Conservation (phyloP, 1,140 invertebrate genomes). For the Tigriopus japonicus region DNA sequence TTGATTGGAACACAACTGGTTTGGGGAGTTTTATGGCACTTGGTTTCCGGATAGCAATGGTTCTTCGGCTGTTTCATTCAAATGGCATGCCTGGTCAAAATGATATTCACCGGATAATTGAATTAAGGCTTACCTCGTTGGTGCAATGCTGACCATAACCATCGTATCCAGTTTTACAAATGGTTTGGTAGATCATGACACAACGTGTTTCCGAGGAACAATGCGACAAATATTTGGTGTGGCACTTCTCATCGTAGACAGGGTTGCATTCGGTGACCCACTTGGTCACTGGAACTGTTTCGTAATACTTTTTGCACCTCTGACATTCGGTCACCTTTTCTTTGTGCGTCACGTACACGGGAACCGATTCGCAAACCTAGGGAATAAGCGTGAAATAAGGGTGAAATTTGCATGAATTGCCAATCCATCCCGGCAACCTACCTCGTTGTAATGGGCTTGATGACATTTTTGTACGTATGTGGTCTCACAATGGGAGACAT, state of each 20-base stretch:
- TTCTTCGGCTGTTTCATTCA: not conserved
- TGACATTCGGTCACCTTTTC: not conserved
- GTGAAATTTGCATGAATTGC: not conserved
- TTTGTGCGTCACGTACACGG: not conserved
- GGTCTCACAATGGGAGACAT: not conserved
- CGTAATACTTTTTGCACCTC: not conserved
- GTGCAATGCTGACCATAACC: no score
- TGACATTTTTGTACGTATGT: not conserved
- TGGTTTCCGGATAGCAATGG: not conserved
- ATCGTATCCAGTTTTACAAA: not conserved
- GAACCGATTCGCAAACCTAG: not conserved
- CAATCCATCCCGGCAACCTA: not conserved
- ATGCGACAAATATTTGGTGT: not conserved
- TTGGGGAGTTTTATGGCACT: not conserved
- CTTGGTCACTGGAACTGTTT: not conserved
- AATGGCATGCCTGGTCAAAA: no score
- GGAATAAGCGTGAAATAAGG: not conserved
- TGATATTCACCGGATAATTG: no score
- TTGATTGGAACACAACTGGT: not conserved
- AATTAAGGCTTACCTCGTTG: no score
- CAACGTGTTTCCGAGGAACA: not conserved
- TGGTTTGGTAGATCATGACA: not conserved
- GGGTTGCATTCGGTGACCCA: constrained; percentile 1
- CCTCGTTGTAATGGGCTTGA: not conserved
- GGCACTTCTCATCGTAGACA: not conserved